Conservation (phyloP, 2,888 invertebrate genomes). For the Lasius fuliginosus region DNA sequence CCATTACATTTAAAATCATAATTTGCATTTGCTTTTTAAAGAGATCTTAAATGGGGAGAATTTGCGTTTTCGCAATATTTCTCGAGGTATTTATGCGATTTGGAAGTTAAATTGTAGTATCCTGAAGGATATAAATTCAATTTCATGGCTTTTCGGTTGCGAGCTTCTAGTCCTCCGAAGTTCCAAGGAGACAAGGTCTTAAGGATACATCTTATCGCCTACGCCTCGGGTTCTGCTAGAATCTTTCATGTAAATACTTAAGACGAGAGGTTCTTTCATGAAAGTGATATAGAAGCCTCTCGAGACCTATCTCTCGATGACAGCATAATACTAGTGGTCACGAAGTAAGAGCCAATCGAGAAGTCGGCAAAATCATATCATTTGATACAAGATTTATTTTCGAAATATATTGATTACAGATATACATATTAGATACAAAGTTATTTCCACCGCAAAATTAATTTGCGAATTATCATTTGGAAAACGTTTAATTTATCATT, state of each 20-base stretch:
- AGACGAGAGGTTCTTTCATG: constrained; percentile 59
- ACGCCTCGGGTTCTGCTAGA: constrained; percentile 29
- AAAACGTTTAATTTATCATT: not conserved
- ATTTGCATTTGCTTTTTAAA: constrained; percentile 25
- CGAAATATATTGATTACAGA: not conserved
- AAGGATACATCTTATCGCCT: constrained; percentile 49
- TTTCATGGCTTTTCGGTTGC: constrained; percentile 24
- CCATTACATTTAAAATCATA: not conserved
- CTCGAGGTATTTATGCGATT: not conserved
- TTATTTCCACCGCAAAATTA: not conserved
- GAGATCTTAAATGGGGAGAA: constrained; percentile 16
- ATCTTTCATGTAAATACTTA: constrained; percentile 61
- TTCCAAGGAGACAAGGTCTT: constrained; percentile 40
- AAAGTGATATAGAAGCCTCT: constrained; percentile 58
- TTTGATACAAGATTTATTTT: constrained; percentile 27
- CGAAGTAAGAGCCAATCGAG: constrained; percentile 39
- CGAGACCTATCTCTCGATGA: constrained; percentile 49
- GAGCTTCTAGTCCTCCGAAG: constrained; percentile 44
- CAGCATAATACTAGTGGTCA: constrained; percentile 37
- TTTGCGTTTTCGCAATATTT: constrained; percentile 9
- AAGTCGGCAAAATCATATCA: constrained; percentile 24
- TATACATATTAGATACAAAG: not conserved
- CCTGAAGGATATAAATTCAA: constrained; percentile 25
- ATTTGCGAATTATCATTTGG: constrained; percentile 12
- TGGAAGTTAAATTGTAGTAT: constrained; percentile 23